Conservation (phyloP, 2,888 invertebrate species). For the Agrotis puta region DNA sequence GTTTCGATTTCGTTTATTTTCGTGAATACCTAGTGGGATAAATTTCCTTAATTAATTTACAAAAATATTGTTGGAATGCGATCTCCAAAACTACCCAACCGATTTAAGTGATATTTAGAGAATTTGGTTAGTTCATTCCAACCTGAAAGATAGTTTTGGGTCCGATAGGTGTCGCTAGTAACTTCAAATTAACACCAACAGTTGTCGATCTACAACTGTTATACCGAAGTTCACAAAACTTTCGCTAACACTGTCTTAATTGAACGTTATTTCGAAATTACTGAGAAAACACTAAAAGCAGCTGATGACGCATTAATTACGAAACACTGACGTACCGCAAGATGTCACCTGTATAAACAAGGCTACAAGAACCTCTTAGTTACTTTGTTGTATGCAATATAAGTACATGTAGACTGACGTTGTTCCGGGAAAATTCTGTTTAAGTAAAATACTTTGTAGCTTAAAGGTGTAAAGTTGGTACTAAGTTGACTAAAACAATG, state of each 20-base stretch:
- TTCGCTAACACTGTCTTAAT: slow-evolving; percentile 35
- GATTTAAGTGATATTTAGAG: too few species aligned
- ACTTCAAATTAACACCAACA: not conserved
- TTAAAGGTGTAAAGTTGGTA: slow-evolving; percentile 21
- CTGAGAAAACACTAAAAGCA: slow-evolving; percentile 32
- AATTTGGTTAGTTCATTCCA: too few species aligned
- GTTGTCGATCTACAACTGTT: not conserved
- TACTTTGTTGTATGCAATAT: slow-evolving; percentile 40
- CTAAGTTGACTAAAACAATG: slow-evolving; percentile 31
- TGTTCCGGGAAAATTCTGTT: slow-evolving; percentile 44
- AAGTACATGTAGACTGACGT: not conserved
- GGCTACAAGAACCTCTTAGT: slow-evolving; percentile 44
- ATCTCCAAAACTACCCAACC: too few species aligned
- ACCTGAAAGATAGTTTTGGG: too few species aligned
- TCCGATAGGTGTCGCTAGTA: not conserved
- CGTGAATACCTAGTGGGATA: not conserved
- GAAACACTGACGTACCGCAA: slow-evolving; percentile 58
- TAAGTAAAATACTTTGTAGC: slow-evolving; percentile 38
- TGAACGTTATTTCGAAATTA: slow-evolving; percentile 47
- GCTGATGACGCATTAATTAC: slow-evolving; percentile 59
- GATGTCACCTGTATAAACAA: slow-evolving; percentile 65
- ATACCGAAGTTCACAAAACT: slow-evolving; percentile 9
- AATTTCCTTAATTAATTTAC: too few species aligned
- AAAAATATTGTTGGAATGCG: too few species aligned
- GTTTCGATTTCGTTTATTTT: slow-evolving; percentile 2